Conservation (phyloP, 1,140 invertebrate species). For the Rhagoletis pomonella region DNA sequence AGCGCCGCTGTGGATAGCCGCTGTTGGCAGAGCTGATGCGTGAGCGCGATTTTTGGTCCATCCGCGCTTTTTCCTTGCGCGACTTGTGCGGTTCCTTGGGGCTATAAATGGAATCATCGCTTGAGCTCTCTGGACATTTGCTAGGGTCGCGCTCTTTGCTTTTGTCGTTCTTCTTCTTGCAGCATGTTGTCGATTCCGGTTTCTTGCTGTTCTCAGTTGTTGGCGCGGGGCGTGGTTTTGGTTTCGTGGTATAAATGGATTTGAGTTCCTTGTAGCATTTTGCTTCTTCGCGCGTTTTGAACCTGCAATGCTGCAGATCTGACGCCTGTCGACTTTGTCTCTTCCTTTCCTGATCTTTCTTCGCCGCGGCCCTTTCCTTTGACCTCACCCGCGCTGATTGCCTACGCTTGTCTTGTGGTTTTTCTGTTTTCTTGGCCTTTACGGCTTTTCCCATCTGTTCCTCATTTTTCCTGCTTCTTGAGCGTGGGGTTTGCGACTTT, state of each 20-base stretch:
- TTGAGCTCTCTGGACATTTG: not conserved
- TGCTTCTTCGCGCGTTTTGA: slow-evolving; percentile 13
- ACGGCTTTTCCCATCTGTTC: not conserved
- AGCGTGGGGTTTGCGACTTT: not conserved
- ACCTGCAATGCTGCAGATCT: not conserved
- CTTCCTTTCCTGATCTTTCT: not conserved
- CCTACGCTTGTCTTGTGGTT: not conserved
- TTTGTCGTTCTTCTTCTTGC: not conserved
- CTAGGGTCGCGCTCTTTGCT: not conserved
- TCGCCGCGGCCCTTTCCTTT: not conserved
- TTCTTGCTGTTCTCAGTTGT: not conserved
- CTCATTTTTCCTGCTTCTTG: not conserved
- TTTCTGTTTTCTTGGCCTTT: not conserved
- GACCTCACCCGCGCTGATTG: too few relatives aligned
- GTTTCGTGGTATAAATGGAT: slow-evolving; percentile 29
- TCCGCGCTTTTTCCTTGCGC: not conserved
- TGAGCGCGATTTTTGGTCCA: not conserved
- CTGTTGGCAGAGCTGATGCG: not conserved
- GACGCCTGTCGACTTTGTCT: not conserved
- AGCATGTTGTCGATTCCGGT: not conserved
- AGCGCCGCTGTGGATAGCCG: not conserved
- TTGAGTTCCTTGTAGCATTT: not conserved
- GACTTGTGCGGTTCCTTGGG: not conserved
- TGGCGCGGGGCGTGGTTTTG: not conserved
- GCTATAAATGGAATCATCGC: not conserved